Evolutionary conservation across 2,113 vertebrate species (phyloP).

Genomic region (Numenius arquata): DNA sequence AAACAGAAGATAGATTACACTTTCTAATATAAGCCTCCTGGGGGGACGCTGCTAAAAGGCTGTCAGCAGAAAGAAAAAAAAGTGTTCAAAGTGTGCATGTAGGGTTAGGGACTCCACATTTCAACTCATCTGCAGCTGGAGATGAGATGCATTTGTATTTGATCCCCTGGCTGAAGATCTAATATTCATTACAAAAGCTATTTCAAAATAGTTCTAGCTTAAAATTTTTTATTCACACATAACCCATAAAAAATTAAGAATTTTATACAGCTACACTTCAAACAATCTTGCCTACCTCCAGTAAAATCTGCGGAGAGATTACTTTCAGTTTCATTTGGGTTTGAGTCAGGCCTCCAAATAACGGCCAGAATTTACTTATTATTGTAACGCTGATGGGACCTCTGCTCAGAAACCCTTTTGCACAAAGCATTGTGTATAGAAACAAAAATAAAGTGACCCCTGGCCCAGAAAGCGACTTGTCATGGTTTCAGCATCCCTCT

Average conservation of each 20-base stretch:
- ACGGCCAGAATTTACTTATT: neutral
- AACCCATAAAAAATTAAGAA: neutral
- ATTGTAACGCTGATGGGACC: neutral
- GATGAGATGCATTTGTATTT: conserved; percentile 29
- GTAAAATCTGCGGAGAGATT: neutral
- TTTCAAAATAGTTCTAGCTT: neutral
- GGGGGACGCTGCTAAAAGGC: conserved; percentile 55
- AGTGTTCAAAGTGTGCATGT: neutral
- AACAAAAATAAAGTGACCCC: neutral
- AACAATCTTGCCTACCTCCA: neutral
- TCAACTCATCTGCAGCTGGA: conserved; percentile 1
- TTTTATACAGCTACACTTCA: neutral
- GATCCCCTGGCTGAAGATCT: neutral
- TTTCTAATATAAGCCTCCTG: conserved; percentile 47
- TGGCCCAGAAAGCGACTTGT: neutral
- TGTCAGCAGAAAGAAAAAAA: conserved; percentile 48
- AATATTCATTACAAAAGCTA: neutral
- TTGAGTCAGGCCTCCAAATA: neutral
- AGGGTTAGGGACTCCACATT: conserved; percentile 50
- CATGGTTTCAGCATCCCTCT: neutral
- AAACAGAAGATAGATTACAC: conserved; percentile 42
- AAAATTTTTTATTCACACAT: neutral
- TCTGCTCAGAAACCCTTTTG: neutral
- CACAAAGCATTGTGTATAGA: neutral
- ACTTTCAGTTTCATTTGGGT: neutral